Base-by-base conservation (phyloP, 2,888 invertebrate species). In the Arrhopalites spinosus region DNA sequence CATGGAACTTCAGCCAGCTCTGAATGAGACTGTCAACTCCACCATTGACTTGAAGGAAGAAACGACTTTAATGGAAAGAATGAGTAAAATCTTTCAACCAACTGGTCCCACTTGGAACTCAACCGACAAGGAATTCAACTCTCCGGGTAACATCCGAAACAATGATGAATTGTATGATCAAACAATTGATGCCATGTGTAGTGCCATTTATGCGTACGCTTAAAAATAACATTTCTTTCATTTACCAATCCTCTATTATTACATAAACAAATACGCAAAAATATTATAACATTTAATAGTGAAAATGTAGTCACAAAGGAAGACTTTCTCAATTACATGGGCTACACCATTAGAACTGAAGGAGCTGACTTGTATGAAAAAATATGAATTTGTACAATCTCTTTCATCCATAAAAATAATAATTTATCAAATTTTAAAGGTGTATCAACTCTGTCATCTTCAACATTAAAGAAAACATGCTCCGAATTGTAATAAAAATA, bases 151-250 rank as follows among this genome's bases (percentile, higher is more conserved):
- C 23, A 66, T 66, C 23, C 30, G 66, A 11, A 30, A 20, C 20
- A 23, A 8, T 43, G n/a, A 20, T 20, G 43, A 66, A 1, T 23
- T n/a, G 11, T n/a, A 66, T 43, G 20, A 43, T 20, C 36, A 23
- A 20, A 36, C 30, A 20, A 43, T 66, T 43, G 43, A 66, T 20
- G n/a, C n/a, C n/a, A 66, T 66, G 66, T 30, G 36, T 2, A 43
- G 66, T 66, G 66, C 66, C 13, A 66, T 66, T 36, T 66, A 66
- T 20, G 43, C 36, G 66, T 66, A 66, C 8, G 64, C 20, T 3
- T n/a, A n/a, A n/a, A n/a, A n/a, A n/a, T n/a, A n/a, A n/a, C n/a
- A n/a, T n/a, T n/a, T n/a, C n/a, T n/a, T n/a, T n/a, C n/a, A n/a
- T n/a, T n/a, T n/a, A n/a, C n/a, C n/a, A n/a, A n/a, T n/a, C n/a